Percentiles rank a stretch among this genome's conserved stretches.
These are phyloP conservation scores for Adoxophyes honmai DNA, from an alignment of 1,140 invertebrate species.

Conservation along the genomic window DNA sequence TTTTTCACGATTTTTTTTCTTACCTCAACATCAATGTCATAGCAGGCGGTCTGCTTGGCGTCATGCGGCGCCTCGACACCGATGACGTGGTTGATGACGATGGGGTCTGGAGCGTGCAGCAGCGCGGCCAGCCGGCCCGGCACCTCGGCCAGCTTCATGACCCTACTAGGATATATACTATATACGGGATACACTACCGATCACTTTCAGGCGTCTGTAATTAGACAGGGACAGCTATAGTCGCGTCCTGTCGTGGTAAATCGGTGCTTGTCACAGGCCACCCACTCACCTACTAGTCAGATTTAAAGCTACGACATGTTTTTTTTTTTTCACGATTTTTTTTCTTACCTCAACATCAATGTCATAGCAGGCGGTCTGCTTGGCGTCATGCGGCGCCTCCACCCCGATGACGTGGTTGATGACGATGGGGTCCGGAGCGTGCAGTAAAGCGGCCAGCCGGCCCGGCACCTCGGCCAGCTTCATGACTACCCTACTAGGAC, in stretches of 20 bases:
- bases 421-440: slow-evolving; percentile 98
- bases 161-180: slow-evolving; percentile 96
- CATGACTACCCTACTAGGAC: slow-evolving; percentile 93
- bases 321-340: too few species aligned
- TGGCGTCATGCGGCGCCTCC: slow-evolving; percentile 93
- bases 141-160: slow-evolving; percentile 97
- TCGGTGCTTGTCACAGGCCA: slow-evolving; percentile 98
- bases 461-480: slow-evolving; percentile 99
- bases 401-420: slow-evolving; percentile 97
- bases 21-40: slow-evolving; percentile 98
- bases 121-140: slow-evolving; percentile 95
- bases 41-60: slow-evolving; percentile 98
- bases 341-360: slow-evolving; percentile 93
- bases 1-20: slow-evolving; percentile 59
- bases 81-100: slow-evolving; percentile 99
- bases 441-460: slow-evolving; percentile 94
- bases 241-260: too few species aligned
- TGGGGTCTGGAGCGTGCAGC: slow-evolving; percentile 97
- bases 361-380: slow-evolving; percentile 99
- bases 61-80: slow-evolving; percentile 90
- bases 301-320: too few species aligned
- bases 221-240: too few species aligned
- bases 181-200: too few species aligned
- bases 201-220: too few species aligned
- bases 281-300: too few species aligned